phyloP scores from a whole-genome alignment of 2,888 invertebrate genomes.

The Epinotia demarniana region DNA sequence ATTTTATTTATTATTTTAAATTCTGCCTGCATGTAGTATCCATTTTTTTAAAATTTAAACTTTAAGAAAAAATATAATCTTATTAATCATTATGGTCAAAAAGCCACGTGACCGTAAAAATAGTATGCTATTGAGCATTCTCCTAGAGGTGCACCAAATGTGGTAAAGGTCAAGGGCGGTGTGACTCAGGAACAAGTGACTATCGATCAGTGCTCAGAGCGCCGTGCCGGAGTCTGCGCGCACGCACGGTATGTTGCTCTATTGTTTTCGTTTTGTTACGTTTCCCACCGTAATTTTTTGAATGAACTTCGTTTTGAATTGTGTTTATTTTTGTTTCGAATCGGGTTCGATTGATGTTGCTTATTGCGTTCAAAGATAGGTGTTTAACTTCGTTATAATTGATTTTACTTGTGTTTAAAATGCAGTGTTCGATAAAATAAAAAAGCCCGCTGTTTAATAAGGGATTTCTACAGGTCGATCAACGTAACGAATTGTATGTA shows the following conservation, averaged over 20 bases:
- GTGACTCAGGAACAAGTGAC: constrained; percentile 28
- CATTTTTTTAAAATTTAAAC: too few species aligned
- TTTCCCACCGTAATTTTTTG: constrained; percentile 1
- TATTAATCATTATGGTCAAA: background rate
- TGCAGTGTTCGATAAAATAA: background rate
- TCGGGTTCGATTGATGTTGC: background rate
- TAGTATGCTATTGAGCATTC: constrained; percentile 10
- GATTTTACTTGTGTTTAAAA: background rate
- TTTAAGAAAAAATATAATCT: background rate
- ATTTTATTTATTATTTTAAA: too few species aligned
- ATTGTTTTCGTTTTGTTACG: constrained; percentile 11
- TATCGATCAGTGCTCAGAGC: constrained; percentile 32
- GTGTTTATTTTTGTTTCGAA: background rate
- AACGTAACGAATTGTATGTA: too few species aligned
- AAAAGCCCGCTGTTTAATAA: background rate
- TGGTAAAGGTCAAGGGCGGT: constrained; percentile 35
- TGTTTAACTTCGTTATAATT: background rate
- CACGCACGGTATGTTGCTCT: constrained; percentile 36
- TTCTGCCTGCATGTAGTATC: too few species aligned
- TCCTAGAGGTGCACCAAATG: constrained; percentile 20
- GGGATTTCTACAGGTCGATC: background rate
- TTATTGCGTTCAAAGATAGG: background rate
- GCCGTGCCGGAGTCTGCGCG: constrained; percentile 31
- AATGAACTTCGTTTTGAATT: background rate
- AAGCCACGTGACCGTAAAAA: background rate